A percentile compares a stretch with the other conserved stretches of the same genome.
These are phyloP conservation scores for Papilio elwesi DNA, from an alignment of 2,888 invertebrate genomes.

Conservation along the genomic window DNA sequence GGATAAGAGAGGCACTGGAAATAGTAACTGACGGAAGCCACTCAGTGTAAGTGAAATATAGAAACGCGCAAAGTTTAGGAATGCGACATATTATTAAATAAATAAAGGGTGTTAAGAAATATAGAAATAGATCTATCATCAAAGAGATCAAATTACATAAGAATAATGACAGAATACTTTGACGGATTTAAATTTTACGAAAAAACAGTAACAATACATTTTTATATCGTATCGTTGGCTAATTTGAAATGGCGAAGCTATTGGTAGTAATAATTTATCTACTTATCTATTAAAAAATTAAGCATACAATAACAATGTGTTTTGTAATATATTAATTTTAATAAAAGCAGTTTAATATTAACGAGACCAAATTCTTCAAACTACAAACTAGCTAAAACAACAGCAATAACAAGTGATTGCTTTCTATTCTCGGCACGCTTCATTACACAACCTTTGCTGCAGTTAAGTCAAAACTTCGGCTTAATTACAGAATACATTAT, in stretches of 20 bases:
- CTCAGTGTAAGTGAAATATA: not conserved
- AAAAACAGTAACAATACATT: not conserved
- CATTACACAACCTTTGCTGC: constrained; percentile 31
- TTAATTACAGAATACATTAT: constrained; percentile 3
- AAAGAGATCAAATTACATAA: constrained; percentile 11
- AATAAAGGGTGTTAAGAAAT: not conserved
- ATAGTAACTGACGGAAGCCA: not conserved
- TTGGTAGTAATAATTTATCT: not conserved
- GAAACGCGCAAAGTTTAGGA: not conserved
- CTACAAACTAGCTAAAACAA: constrained; percentile 6
- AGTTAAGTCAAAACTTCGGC: not conserved
- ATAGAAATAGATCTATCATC: not conserved
- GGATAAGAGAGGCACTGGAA: not conserved
- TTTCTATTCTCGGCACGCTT: constrained; percentile 15
- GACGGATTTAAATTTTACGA: too few relatives aligned
- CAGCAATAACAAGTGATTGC: constrained; percentile 21
- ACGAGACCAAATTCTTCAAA: constrained; percentile 17
- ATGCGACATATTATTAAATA: not conserved
- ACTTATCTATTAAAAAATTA: constrained; percentile 27
- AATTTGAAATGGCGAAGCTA: constrained; percentile 14
- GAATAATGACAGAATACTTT: not conserved
- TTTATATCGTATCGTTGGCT: not conserved
- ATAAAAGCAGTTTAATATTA: constrained; percentile 25
- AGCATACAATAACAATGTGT: constrained; percentile 17
- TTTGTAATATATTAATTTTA: constrained; percentile 8